Evolutionary conservation across 2,888 invertebrate genomes (phyloP).

Genomic region (Myathropa florea): DNA sequence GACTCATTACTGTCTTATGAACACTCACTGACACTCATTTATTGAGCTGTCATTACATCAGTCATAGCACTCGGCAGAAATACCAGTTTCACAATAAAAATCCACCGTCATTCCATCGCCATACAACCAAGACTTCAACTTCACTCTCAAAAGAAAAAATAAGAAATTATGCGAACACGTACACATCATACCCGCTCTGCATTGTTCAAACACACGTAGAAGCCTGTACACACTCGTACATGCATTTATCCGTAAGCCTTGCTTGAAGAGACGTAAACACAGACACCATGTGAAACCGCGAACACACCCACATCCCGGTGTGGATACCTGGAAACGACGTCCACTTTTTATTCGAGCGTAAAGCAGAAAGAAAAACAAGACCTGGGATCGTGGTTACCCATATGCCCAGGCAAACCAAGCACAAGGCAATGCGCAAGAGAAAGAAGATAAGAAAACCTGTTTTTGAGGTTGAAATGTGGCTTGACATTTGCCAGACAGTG

Average conservation of each 20-base stretch:
- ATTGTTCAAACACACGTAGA: neutral
- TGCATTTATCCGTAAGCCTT: neutral
- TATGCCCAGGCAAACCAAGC: neutral
- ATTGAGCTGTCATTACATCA: neutral
- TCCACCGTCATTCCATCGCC: neutral
- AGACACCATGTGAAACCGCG: neutral
- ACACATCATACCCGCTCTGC: neutral
- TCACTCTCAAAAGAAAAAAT: neutral
- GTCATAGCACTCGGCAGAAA: neutral
- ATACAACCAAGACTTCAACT: neutral
- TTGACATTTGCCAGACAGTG: neutral
- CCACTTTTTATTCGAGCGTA: constrained; percentile 35
- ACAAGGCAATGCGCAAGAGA: neutral
- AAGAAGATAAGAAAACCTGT: constrained; percentile 16
- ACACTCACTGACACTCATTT: neutral
- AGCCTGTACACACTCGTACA: neutral
- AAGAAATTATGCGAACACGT: neutral
- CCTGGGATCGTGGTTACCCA: neutral
- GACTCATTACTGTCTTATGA: neutral
- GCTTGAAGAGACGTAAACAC: neutral
- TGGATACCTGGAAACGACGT: constrained; percentile 1
- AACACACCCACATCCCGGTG: neutral
- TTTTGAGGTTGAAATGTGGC: constrained; percentile 31
- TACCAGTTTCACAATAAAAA: neutral
- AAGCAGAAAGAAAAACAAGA: constrained; percentile 1